Conservation (phyloP, 2,797 vertebrate genomes). For the Sandelia bainsii region DNA sequence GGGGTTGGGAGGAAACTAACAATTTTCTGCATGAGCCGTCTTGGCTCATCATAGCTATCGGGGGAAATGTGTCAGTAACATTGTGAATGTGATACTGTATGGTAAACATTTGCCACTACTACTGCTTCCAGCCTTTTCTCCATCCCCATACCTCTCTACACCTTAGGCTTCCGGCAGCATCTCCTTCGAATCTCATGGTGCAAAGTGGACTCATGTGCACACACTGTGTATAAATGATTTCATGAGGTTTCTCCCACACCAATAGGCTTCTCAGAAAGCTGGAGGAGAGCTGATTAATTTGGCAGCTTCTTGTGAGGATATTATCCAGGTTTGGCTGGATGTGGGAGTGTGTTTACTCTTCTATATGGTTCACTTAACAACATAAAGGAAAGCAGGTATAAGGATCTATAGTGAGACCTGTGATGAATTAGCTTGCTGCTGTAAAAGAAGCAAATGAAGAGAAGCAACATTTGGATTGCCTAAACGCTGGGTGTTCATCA, state of each 20-base stretch:
- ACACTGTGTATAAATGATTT: constrained; percentile 30
- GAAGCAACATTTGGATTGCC: not conserved
- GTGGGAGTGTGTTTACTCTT: constrained; percentile 32
- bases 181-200: not conserved
- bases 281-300: constrained; percentile 56
- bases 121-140: constrained; percentile 28
- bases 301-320: constrained; percentile 43
- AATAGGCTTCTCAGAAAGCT: constrained; percentile 23
- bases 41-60: constrained; percentile 58
- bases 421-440: not conserved
- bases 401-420: not conserved
- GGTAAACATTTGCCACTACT: constrained; percentile 51
- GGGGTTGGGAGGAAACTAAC: constrained; percentile 54
- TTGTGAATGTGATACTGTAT: constrained; percentile 56
- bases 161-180: constrained; percentile 15
- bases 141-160: constrained; percentile 6
- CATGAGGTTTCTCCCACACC: constrained; percentile 28
- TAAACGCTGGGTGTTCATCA: not conserved
- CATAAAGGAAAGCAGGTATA: constrained; percentile 21
- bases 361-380: constrained; percentile 28
- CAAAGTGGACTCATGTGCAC: constrained; percentile 20
- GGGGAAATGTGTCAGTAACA: constrained; percentile 54
- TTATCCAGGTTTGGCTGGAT: constrained; percentile 24
- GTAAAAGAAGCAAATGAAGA: not conserved
- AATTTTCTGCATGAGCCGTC: constrained; percentile 74